Evolutionary conservation across 1,140 invertebrate species (phyloP), one percentile per base, ranked within the genome.

Genomic region (Phocides pigmalion): DNA sequence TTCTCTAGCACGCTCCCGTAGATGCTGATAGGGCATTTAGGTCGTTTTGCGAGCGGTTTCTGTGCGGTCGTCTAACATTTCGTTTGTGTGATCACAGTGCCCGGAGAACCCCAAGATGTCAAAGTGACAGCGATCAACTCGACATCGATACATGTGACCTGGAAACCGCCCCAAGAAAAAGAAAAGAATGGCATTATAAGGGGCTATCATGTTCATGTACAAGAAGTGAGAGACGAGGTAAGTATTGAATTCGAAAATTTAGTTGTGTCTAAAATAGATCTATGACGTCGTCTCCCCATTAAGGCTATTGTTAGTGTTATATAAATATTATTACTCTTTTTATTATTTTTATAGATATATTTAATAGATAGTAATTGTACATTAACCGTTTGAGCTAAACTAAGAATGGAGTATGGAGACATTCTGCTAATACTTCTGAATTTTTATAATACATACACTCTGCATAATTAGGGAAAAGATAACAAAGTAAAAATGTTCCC

Each of bases 131-230:
- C 96, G 3, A 94, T 99, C 80, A 99, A 99, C 93, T 99, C 98
- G 0, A 99, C 98, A 0, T 95, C 97, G 3, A 96, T 99, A 71
- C 95, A 95, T 77, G 97, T 99, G 5, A 94, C 95, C 46, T 99
- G 98, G 98, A 95, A 96, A 79, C 96, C 97, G 0, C 98, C 98
- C 0, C 93, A 94, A 51, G 95, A 96, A 64, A 97, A 97, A 79
- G 97, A 99, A 72, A 95, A 96, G 63, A 98, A 99, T 89, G 98
- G 98, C n/a, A 95, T 99, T 50, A 99, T 99, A 70, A 94, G 98
- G 25, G 98, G 98, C 2, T 99, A 99, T 90, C 98, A 99, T 79
- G 97, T 99, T 50, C 97, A 98, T 84, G 96, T 98, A 1, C 97
- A 98, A 87, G 98, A 98, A 94, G 94, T 97, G 6, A 94, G 95